Base-by-base conservation (phyloP, 2,797 vertebrate species). In the Etheostoma perlongum region DNA sequence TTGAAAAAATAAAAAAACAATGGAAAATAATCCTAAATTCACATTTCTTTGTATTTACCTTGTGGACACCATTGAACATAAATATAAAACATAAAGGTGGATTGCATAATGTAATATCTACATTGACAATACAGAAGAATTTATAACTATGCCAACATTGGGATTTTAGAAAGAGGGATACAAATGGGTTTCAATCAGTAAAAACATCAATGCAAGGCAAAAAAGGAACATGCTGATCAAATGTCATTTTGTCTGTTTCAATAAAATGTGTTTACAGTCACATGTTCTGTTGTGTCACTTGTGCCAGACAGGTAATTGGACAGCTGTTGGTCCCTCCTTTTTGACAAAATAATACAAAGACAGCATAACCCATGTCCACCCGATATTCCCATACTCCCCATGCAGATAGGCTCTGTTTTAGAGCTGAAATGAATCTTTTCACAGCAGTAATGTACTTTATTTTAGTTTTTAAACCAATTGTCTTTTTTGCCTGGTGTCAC, bases 241-340 rank as follows among this genome's bases (percentile, higher is more conserved):
- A 68, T 70, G 48, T 64, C 0, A 60, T 65, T 53, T 67, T 51
- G 15, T 78, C 21, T 8, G 9, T 68, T 69, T 62, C 57, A 36
- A 4, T 40, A 19, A 59, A 42, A 57, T 23, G 5, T 27, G 13
- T 67, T 55, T 36, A 36, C 46, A 63, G 27, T 4, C 14, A 4
- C 59, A 36, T 60, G 67, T 74, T 64, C 11, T 79, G 47, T 74
- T 54, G 62, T 58, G 87, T 59, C 77, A 86, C 92, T 94, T 95
- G 94, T 94, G 83, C 94, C 95, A 93, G 95, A 92, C 96, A 96
- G 94, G 94, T 94, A 78, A 93, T 88, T n/a, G n/a, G n/a, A 90
- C 83, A 92, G 85, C 76, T n/a, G 51, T 64, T 77, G 46, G n/a
- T 60, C 69, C 25, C 25, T 67, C 44, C 57, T 60, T 55, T 47